Conservation (phyloP, 2,797 vertebrate species). For the Rhinella marina region DNA sequence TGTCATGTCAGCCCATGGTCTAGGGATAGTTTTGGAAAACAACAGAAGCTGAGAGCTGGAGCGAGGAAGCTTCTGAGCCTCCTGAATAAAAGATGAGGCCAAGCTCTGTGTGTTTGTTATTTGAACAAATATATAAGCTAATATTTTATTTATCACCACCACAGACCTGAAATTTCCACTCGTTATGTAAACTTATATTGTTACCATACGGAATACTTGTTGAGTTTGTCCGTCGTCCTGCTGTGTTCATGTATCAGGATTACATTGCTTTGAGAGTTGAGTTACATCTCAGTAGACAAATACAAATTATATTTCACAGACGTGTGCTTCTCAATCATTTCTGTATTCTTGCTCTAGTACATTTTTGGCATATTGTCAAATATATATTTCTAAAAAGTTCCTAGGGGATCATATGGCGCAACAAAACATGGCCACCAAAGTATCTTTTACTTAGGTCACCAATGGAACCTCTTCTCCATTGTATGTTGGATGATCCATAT, state of each 20-base stretch:
- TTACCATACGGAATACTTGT: constrained; percentile 22
- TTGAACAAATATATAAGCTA: constrained; percentile 51
- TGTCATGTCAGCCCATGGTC: not conserved
- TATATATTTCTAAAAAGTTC: not conserved
- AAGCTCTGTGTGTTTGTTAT: constrained; percentile 41
- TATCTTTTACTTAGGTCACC: not conserved
- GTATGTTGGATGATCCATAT: not conserved
- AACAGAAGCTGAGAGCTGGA: constrained; percentile 17
- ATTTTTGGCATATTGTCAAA: not conserved
- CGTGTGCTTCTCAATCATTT: not conserved
- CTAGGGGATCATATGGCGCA: too few relatives aligned
- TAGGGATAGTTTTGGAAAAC: constrained; percentile 6
- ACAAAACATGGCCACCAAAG: not conserved
- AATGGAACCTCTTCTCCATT: not conserved
- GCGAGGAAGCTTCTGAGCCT: not conserved
- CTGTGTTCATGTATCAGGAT: not conserved
- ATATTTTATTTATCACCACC: constrained; percentile 52
- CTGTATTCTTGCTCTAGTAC: not conserved
- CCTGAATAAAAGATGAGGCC: constrained; percentile 53
- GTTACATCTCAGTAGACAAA: constrained; percentile 11
- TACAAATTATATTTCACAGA: not conserved
- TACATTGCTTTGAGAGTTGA: not conserved
- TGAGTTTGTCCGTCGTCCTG: constrained; percentile 16
- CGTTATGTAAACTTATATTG: constrained; percentile 44
- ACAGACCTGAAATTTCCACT: constrained; percentile 18